Percentiles rank a stretch among this genome's conserved stretches.
These are phyloP conservation scores for Taenioides sp. DNA, from an alignment of 2,797 vertebrate species.

Conservation along the genomic window DNA sequence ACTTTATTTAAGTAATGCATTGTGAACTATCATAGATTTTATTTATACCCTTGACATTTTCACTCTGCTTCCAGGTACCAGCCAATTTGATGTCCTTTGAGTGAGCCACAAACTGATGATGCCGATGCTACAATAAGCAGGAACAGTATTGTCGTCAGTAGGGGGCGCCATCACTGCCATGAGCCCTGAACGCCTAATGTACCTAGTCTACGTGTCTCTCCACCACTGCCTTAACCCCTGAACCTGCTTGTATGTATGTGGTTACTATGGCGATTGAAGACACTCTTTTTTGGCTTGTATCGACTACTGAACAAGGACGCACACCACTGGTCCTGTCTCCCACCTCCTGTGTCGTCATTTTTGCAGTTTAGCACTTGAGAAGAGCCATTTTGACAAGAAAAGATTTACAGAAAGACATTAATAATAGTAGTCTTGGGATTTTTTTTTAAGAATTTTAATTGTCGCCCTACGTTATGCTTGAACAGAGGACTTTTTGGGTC, in stretches of 20 bases:
- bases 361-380: constrained; percentile 45
- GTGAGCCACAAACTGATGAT: constrained; percentile 60
- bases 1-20: too few species aligned
- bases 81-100: constrained; percentile 99
- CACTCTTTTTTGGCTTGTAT: constrained; percentile 34
- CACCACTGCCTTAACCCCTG: constrained; percentile 82
- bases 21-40: too few species aligned
- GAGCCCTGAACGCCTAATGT: constrained; percentile 63
- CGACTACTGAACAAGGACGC: constrained; percentile 69
- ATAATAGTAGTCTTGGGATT: constrained; percentile 2
- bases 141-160: constrained; percentile 61
- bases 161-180: constrained; percentile 79
- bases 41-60: neutral
- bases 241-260: constrained; percentile 38
- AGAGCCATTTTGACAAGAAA: constrained; percentile 36
- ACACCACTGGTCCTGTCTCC: constrained; percentile 57
- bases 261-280: constrained; percentile 24
- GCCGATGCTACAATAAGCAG: constrained; percentile 27
- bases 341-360: constrained; percentile 34
- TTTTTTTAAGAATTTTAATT: constrained; percentile 15
- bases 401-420: constrained; percentile 19
- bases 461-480: constrained; percentile 28
- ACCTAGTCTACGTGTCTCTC: constrained; percentile 59
- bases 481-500: constrained; percentile 22
- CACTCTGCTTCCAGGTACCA: constrained; percentile 81